Evolutionary conservation across 2,113 vertebrate species (phyloP).

Genomic region (Syngnathus scovelli): DNA sequence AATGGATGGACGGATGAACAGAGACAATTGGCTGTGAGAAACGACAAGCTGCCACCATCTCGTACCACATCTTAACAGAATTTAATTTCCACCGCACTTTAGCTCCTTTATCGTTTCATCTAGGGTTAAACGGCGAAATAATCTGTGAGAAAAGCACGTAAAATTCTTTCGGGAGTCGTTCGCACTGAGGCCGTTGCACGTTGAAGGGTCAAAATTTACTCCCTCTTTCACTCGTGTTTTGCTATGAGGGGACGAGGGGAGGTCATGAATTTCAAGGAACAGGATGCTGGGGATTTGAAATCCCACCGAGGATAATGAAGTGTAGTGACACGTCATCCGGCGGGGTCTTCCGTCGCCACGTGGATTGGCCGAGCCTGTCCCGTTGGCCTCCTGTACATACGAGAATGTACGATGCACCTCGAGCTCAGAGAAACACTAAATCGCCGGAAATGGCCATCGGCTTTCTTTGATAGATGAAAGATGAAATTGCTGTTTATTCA

Average conservation of each 20-base stretch:
- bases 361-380: conserved; percentile 25
- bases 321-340: conserved; percentile 15
- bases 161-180: conserved; percentile 16
- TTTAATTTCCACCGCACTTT: background rate
- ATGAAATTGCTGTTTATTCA: conserved; percentile 10
- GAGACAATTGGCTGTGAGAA: no score
- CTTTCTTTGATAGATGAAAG: background rate
- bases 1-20: no score
- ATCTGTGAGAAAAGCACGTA: background rate
- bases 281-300: conserved; percentile 56
- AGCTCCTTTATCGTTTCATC: background rate
- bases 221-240: conserved; percentile 22
- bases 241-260: conserved; percentile 1
- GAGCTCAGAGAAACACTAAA: background rate
- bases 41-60: background rate
- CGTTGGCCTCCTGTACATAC: background rate
- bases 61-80: background rate
- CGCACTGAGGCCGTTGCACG: conserved; percentile 12
- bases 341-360: conserved; percentile 28
- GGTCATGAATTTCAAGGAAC: conserved; percentile 35
- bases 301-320: conserved; percentile 23
- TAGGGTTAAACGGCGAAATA: background rate
- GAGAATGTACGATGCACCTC: background rate
- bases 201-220: conserved; percentile 22
- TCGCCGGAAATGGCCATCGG: conserved; percentile 21